These are phyloP conservation scores for Callyntrura guangdongensis DNA, from an alignment of 2,888 invertebrate genomes.

Conservation along the genomic window DNA sequence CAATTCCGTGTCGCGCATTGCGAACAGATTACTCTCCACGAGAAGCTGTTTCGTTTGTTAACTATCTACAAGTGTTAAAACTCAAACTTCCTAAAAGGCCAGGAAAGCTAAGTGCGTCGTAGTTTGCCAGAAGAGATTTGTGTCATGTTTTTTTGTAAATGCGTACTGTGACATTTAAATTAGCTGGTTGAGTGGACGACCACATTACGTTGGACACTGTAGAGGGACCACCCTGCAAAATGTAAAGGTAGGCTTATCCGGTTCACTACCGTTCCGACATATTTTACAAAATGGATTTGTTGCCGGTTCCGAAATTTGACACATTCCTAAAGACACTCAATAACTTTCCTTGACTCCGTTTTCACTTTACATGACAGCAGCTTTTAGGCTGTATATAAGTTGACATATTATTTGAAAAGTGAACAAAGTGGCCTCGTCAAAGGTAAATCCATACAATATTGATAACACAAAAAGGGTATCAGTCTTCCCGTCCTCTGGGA, in stretches of 20 bases:
- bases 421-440: conserved; percentile 76
- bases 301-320: not conserved
- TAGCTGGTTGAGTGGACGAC: not conserved
- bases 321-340: conserved; percentile 24
- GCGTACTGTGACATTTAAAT: not conserved
- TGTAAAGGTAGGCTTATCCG: too few species aligned
- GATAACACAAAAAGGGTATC: conserved; percentile 80
- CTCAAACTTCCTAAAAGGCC: too few species aligned
- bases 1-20: too few species aligned
- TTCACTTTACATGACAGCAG: too few species aligned
- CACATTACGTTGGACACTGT: not conserved
- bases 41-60: too few species aligned
- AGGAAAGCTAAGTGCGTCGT: too few species aligned
- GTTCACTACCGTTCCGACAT: not conserved
- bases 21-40: too few species aligned
- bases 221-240: too few species aligned
- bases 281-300: conserved; percentile 18
- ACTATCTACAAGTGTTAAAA: too few species aligned
- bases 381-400: not conserved
- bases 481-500: conserved; percentile 92
- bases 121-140: too few species aligned
- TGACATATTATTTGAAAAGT: not conserved
- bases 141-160: not conserved
- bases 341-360: conserved; percentile 31
- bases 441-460: conserved; percentile 79